Conservation (phyloP, 2,797 vertebrate species). For the Gallinago stenura region DNA sequence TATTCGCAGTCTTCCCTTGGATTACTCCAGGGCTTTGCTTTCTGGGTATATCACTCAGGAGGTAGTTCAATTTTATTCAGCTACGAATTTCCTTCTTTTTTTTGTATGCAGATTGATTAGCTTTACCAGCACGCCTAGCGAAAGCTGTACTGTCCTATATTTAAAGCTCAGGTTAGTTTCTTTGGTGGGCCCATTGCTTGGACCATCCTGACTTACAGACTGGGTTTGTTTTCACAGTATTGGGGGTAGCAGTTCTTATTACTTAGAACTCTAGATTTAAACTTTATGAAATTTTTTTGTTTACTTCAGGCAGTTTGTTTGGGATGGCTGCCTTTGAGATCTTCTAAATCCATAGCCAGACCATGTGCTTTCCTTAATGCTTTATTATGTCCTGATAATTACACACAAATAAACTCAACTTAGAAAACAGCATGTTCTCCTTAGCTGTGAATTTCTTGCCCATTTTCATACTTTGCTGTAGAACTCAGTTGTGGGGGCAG, state of each 20-base stretch:
- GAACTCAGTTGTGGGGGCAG: background rate
- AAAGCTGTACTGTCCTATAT: background rate
- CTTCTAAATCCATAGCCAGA: background rate
- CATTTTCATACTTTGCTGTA: background rate
- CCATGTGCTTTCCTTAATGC: background rate
- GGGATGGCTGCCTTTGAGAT: background rate
- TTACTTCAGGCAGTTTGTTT: background rate
- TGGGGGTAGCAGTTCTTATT: background rate
- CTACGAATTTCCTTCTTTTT: background rate
- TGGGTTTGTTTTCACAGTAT: background rate
- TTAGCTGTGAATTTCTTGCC: background rate
- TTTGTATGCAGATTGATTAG: background rate
- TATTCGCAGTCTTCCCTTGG: background rate
- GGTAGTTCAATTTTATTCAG: background rate
- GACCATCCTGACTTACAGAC: background rate
- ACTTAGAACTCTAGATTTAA: background rate
- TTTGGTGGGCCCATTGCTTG: constrained; percentile 39
- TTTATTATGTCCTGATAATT: background rate
- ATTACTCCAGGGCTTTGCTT: background rate
- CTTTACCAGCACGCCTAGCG: background rate
- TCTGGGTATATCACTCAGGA: background rate
- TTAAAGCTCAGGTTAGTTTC: constrained; percentile 37
- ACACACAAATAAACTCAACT: background rate
- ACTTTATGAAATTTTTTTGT: constrained; percentile 6
- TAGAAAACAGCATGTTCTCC: background rate